Base-by-base conservation (phyloP, 1,140 invertebrate genomes). In the Drosophila sulfurigaster region DNA sequence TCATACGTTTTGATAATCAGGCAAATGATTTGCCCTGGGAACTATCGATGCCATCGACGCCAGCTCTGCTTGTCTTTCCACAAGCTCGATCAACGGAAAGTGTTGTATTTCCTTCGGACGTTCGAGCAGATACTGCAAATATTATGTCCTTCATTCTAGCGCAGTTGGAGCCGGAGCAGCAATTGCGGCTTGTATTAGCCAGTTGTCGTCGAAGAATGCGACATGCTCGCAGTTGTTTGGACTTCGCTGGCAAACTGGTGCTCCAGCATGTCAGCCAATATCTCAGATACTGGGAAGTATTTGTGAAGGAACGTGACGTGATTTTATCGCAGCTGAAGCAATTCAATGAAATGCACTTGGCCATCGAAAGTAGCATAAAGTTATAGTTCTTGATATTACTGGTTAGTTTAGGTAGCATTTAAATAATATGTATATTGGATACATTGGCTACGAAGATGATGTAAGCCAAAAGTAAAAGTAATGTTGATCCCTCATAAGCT, bases 11-110 rank as follows among this genome's bases (percentile, higher is more conserved):
- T 8, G 71, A 91, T 56, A 79, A 67, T 25, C 69, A 78, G 13
- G 58, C 69, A 1, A 91, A 91, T 69, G 83, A 90, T 57, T 69
- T 91, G 30, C 90, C 86, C 1, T 91, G 90, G 90, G 90, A 91
- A 11, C 57, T 91, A 7, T 78, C 79, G 25, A 91, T 91, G 81
- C 41, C 74, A 0, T 32, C 45, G 3, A 67, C 83, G 1, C 91
- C 91, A 6, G 57, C 81, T 2, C 58, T 91, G 11, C 52, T 91
- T n/a, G 82, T 91, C 1, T 91, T 91, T 35, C 91, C 91, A 0
- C 65, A 69, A 41, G 16, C 45, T 0, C 66, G 71, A 20, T 63
- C 75, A 46, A 41, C 54, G 0, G 90, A 91, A 16, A 81, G 82
- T 15, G 81, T 78, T 1, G 13, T 82, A 13, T 91, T 91, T 48